Conservation (phyloP, 1,140 invertebrate genomes). For the Hypothenemus hampei region DNA sequence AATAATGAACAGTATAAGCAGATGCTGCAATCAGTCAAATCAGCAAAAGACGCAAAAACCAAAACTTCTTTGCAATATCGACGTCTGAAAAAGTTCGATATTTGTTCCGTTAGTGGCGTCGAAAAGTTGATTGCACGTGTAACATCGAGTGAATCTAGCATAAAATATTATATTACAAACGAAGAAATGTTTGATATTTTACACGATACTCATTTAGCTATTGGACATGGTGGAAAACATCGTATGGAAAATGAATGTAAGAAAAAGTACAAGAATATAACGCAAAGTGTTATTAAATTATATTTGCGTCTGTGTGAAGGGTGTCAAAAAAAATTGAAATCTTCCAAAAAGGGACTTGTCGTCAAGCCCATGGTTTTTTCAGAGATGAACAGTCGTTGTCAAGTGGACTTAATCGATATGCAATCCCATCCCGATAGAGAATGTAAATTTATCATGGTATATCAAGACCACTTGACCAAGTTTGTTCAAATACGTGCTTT, state of each 20-base stretch:
- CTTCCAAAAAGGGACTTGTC: slow-evolving; percentile 38
- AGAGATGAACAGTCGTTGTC: slow-evolving; percentile 43
- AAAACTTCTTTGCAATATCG: slow-evolving; percentile 8
- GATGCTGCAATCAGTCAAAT: slow-evolving; percentile 13
- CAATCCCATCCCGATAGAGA: slow-evolving; percentile 45
- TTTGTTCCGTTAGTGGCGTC: slow-evolving; percentile 7
- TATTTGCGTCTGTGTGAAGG: slow-evolving; percentile 26
- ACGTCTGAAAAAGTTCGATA: slow-evolving; percentile 7
- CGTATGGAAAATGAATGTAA: slow-evolving; percentile 28
- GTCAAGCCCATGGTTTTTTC: slow-evolving; percentile 39
- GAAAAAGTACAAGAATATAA: slow-evolving; percentile 23
- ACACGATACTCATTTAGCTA: slow-evolving; percentile 30
- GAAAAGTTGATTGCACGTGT: slow-evolving; percentile 13
- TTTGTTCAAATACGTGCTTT: slow-evolving; percentile 32
- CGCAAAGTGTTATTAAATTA: slow-evolving; percentile 12
- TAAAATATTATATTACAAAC: slow-evolving; percentile 24
- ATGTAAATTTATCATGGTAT: slow-evolving; percentile 47
- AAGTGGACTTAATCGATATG: slow-evolving; percentile 50
- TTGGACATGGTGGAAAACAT: slow-evolving; percentile 32
- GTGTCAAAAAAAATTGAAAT: slow-evolving; percentile 27
- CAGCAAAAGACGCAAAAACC: slow-evolving; percentile 8
- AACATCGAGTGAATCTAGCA: slow-evolving; percentile 2
- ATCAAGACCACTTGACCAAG: slow-evolving; percentile 49
- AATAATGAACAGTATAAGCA: slow-evolving; percentile 17
- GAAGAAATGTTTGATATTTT: slow-evolving; percentile 26